These are phyloP conservation scores for Pithys albifrons DNA, from an alignment of 2,113 vertebrate species.

Conservation along the genomic window DNA sequence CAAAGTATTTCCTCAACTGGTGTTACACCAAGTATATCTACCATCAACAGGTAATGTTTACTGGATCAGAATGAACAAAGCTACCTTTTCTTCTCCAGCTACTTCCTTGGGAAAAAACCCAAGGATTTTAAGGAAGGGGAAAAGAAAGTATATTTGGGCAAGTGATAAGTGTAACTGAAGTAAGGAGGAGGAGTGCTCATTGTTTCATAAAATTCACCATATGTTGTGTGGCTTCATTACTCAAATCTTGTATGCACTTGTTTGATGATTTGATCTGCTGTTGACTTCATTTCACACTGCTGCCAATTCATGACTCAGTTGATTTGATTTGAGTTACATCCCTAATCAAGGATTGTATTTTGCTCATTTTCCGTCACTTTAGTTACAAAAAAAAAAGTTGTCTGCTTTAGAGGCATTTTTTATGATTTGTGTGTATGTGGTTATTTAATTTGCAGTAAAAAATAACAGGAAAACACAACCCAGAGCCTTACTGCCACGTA, in stretches of 20 bases:
- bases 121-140: neutral
- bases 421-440: neutral
- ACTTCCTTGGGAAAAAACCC: neutral
- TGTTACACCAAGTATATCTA: neutral
- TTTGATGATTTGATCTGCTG: conserved; percentile 18
- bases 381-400: neutral
- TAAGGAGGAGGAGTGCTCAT: neutral
- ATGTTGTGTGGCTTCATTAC: neutral
- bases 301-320: neutral
- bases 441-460: neutral
- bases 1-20: neutral
- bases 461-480: neutral
- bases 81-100: neutral
- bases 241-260: neutral
- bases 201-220: conserved; percentile 6
- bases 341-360: neutral
- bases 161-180: neutral
- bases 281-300: neutral
- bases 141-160: neutral
- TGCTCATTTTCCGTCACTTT: neutral
- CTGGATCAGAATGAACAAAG: neutral
- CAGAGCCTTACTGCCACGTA: neutral
- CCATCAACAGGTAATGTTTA: neutral
- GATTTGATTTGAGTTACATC: neutral
- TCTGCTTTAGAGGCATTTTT: neutral